These are phyloP conservation scores for Ypsolopha sequella DNA, from an alignment of 2,888 invertebrate genomes.

Conservation along the genomic window DNA sequence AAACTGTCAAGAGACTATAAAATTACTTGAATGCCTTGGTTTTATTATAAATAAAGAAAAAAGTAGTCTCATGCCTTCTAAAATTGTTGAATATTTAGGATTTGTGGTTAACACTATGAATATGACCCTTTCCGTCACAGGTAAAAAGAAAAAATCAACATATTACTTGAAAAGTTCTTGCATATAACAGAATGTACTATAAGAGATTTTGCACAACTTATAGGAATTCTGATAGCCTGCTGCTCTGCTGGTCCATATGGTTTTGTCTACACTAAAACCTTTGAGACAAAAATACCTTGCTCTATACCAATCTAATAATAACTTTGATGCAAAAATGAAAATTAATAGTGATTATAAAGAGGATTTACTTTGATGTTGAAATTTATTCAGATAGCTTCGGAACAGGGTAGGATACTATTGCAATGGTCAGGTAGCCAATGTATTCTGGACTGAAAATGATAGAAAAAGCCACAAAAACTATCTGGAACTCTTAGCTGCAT, in stretches of 20 bases:
- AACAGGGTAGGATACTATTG: constrained; percentile 16
- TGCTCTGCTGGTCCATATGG: constrained; percentile 1
- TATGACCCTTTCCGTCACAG: not conserved
- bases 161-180: not conserved
- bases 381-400: constrained; percentile 12
- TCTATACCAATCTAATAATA: not conserved
- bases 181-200: not conserved
- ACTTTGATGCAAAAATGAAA: not conserved
- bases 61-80: not conserved
- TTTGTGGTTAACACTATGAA: constrained; percentile 1
- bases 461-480: constrained; percentile 14
- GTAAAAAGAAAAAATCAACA: constrained; percentile 1
- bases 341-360: constrained; percentile 7
- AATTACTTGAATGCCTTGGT: not conserved
- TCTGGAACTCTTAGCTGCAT: constrained; percentile 16
- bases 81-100: not conserved
- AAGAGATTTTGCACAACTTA: not conserved
- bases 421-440: constrained; percentile 9
- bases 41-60: not conserved
- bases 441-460: constrained; percentile 14
- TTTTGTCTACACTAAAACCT: constrained; percentile 2
- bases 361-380: constrained; percentile 10
- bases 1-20: not conserved
- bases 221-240: not conserved
- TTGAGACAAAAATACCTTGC: constrained; percentile 2